Conservation (phyloP, 1,140 invertebrate genomes). For the Tetraneura akinire region DNA sequence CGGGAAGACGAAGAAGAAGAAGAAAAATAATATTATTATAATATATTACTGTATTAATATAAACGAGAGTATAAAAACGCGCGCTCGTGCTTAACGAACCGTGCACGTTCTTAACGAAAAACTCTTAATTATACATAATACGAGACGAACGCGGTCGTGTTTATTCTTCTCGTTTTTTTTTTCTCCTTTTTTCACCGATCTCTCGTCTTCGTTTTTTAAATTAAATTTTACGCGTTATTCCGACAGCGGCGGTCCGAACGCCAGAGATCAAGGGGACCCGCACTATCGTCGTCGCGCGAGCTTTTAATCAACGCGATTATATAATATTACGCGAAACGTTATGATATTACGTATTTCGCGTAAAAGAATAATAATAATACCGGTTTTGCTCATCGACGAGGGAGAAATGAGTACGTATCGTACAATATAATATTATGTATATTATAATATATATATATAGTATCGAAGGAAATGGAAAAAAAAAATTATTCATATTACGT, state of each 20-base stretch:
- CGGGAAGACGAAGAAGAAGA: too few species aligned
- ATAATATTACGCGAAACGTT: not conserved
- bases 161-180: not conserved
- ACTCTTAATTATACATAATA: constrained; percentile 29
- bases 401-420: constrained; percentile 24
- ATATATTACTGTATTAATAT: too few species aligned
- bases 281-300: not conserved
- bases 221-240: not conserved
- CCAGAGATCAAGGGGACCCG: constrained; percentile 19
- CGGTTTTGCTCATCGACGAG: not conserved
- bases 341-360: not conserved
- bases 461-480: too few species aligned
- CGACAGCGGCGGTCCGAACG: too few species aligned
- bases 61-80: too few species aligned
- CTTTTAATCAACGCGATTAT: constrained; percentile 34
- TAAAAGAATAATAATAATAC: not conserved
- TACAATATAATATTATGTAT: too few species aligned
- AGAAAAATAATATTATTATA: too few species aligned
- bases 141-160: not conserved
- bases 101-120: constrained; percentile 19
- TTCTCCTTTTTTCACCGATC: not conserved
- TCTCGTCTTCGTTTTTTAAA: constrained; percentile 1
- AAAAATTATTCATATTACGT: too few species aligned
- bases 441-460: too few species aligned
- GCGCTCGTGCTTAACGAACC: constrained; percentile 27